Evolutionary conservation across 2,888 invertebrate species (phyloP).

Genomic region (Scelioninae gen. 1): DNA sequence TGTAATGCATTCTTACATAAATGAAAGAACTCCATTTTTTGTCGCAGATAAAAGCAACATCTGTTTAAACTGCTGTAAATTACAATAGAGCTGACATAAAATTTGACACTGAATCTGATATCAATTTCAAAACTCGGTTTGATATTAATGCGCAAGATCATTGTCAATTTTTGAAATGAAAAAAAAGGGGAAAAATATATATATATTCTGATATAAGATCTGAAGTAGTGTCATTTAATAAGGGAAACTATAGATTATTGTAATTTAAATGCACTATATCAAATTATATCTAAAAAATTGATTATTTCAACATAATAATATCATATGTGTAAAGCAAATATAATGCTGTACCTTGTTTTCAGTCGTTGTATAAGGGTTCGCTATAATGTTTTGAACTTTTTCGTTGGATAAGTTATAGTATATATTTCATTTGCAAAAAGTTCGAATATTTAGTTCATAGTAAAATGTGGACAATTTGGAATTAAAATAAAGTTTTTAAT

Average conservation of each 20-base stretch:
- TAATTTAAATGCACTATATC: neutral
- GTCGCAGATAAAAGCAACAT: neutral
- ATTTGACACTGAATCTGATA: slow-evolving; percentile 7
- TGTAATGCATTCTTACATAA: neutral
- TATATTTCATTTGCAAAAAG: no score
- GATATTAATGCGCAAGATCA: neutral
- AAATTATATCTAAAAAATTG: neutral
- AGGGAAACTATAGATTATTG: slow-evolving; percentile 1
- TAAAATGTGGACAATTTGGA: no score
- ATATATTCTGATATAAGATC: slow-evolving; percentile 2
- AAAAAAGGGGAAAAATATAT: no score
- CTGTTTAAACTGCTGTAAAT: neutral
- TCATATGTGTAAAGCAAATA: neutral
- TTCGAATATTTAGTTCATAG: no score
- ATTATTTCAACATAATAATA: no score
- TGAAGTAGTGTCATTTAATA: neutral
- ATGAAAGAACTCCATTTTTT: no score
- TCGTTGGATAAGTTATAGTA: no score
- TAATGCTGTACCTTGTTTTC: neutral
- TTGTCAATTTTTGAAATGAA: slow-evolving; percentile 9
- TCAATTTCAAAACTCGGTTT: neutral
- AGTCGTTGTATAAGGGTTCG: no score
- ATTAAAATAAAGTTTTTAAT: no score
- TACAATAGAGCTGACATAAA: neutral
- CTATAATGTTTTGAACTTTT: no score